phyloP scores from a whole-genome alignment of 1,140 invertebrate species.

The Diachasmimorpha longicaudata region DNA sequence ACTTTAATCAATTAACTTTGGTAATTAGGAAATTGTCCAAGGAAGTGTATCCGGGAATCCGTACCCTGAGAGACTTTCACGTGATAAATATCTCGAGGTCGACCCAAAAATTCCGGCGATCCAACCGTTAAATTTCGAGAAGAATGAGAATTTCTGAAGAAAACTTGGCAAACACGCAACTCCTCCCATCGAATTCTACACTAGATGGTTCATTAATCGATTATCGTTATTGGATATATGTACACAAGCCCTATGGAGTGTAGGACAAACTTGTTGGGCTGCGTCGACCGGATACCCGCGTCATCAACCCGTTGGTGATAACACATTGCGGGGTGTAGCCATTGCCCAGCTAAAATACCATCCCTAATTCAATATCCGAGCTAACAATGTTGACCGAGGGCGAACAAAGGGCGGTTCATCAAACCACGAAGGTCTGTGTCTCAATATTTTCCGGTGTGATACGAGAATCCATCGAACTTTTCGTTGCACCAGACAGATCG shows the following conservation, averaged over 20 bases:
- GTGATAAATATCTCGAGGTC: no score
- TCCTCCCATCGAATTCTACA: neutral
- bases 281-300: neutral
- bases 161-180: no score
- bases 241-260: neutral
- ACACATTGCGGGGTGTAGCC: neutral
- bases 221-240: conserved; percentile 38
- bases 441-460: no score
- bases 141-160: no score
- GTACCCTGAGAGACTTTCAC: no score
- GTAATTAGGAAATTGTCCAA: no score
- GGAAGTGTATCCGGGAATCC: no score
- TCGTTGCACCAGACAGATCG: neutral
- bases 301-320: neutral
- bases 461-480: neutral
- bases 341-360: neutral
- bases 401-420: neutral
- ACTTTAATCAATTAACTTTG: no score
- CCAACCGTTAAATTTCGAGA: neutral
- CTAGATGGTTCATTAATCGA: conserved; percentile 35
- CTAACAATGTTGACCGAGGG: neutral
- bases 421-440: no score
- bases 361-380: neutral
- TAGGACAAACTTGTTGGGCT: conserved; percentile 9
- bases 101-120: neutral